Evolutionary conservation across 2,797 vertebrate genomes (phyloP).

Genomic region (Leucoraja ocellata): DNA sequence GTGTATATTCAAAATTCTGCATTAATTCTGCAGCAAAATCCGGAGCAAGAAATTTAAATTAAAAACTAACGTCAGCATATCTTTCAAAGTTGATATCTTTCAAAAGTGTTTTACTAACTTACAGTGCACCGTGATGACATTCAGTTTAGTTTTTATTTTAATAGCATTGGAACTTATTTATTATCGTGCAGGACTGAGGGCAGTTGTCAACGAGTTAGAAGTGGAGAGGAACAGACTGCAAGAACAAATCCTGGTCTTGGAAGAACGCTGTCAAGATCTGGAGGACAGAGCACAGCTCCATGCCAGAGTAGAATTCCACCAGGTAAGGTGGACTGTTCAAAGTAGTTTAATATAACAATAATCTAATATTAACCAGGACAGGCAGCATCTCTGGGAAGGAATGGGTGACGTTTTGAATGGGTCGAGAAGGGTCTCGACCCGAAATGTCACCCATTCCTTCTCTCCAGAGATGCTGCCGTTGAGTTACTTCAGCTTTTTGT

Average conservation of each 20-base stretch:
- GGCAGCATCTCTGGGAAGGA: too few relatives aligned
- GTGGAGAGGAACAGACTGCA: slow-evolving; percentile 83
- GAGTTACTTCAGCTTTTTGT: too few relatives aligned
- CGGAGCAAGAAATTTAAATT: not conserved
- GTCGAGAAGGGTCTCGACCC: too few relatives aligned
- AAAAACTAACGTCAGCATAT: not conserved
- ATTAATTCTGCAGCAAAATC: not conserved
- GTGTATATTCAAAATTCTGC: not conserved
- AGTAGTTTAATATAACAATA: not conserved
- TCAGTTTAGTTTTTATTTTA: slow-evolving; percentile 6
- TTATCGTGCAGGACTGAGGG: slow-evolving; percentile 62
- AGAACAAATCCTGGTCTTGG: slow-evolving; percentile 79
- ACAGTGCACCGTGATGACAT: not conserved
- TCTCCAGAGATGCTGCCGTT: too few relatives aligned
- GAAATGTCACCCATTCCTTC: too few relatives aligned
- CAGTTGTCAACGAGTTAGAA: slow-evolving; percentile 81
- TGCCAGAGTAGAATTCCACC: slow-evolving; percentile 73
- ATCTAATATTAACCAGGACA: too few relatives aligned
- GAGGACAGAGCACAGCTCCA: slow-evolving; percentile 80
- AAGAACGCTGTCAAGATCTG: slow-evolving; percentile 76
- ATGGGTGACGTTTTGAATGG: too few relatives aligned
- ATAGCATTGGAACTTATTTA: slow-evolving; percentile 29
- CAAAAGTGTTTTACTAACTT: not conserved
- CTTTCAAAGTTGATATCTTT: not conserved
- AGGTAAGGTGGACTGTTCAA: slow-evolving; percentile 57